Base-by-base conservation (phyloP, 2,797 vertebrate species). In the Rhincodon typus region DNA sequence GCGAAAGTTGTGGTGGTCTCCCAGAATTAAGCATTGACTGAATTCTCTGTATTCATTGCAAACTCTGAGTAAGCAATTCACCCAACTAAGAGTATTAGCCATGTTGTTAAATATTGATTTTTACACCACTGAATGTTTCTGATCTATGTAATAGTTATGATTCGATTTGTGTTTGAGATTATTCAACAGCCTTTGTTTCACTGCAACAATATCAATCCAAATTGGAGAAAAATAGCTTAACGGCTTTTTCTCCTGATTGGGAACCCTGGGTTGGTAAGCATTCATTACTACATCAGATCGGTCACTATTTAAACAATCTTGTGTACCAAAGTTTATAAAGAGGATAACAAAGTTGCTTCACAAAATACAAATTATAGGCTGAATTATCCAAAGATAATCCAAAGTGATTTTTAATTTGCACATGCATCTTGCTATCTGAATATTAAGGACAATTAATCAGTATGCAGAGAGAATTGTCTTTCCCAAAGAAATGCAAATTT, bases 351-450 rank as follows among this genome's bases (percentile, higher is more conserved):
- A 93, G 62, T 93, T 38, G n/a, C 34, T 38, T 38, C 38, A 69
- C n/a, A 66, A 66, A 93, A 66, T 66, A 42, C 66, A 1, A 93
- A 25, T 25, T 69, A 93, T n/a, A 42, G 66, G 12, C n/a, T 25
- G 62, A 42, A 62, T 19, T 66, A 66, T 97, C 97, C 98, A 98
- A 98, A 98, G 98, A 97, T 97, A 96, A 96, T 46, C 46, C 46
- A 46, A 46, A 50, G 46, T 97, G 97, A 97, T 98, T 98, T 98
- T 98, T 98, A 97, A 97, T 98, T 97, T 97, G 98, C 97, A 98
- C 98, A 98, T 98, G 98, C 98, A 98, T 98, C 88, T 97, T 98
- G 97, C 97, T 98, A 97, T 98, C 98, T 98, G 97, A 94, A 96
- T 95, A 97, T 96, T 96, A 96, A 97, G 97, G 97, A 97, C 97